Evolutionary conservation across 2,888 invertebrate species (phyloP), one percentile per base, ranked within the genome.

Genomic region (Conchocele bisecta): DNA sequence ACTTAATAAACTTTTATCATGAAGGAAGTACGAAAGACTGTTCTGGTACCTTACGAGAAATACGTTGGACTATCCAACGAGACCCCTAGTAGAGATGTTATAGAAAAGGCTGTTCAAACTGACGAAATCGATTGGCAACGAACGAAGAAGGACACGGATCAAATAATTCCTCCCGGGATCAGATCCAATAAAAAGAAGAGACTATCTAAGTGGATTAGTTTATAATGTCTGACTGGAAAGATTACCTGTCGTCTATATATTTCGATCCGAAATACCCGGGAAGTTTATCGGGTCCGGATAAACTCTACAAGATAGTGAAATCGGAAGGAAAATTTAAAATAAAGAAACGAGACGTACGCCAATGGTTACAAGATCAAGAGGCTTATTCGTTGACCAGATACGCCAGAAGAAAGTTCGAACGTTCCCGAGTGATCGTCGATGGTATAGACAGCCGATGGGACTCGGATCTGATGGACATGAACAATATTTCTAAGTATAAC

Each of bases 211-310:
- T n/a, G n/a, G n/a, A n/a, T n/a, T n/a, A n/a, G n/a, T n/a, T n/a
- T n/a, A n/a, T n/a, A 2, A 64, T 56, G 64, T 20, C 56, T 13
- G 20, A 64, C 37, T 64, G 46, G 64, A 64, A 56, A 24, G 29
- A 7, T 22, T 57, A 58, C 51, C 42, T 65, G 31, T 48, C 65
- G n/a, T 29, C 41, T 42, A 11, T 64, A 4, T 54, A 64, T 41
- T 57, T 58, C 26, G 41, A 57, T 22, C 39, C 58, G n/a, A 20
- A 22, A 2, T 15, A 15, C 33, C 56, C 58, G 3, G 42, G 26
- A 2, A 51, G 58, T 51, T 51, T 22, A 44, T 1, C 42, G 0
- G 46, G 46, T 7, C 46, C 46, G 9, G 46, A 46, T 26, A 46
- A 46, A 20, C 15, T 46, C 26, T 46, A 46, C 46, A 24, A 46